Base-by-base conservation (phyloP, 2,797 vertebrate genomes). In the Alfaro cultratus region DNA sequence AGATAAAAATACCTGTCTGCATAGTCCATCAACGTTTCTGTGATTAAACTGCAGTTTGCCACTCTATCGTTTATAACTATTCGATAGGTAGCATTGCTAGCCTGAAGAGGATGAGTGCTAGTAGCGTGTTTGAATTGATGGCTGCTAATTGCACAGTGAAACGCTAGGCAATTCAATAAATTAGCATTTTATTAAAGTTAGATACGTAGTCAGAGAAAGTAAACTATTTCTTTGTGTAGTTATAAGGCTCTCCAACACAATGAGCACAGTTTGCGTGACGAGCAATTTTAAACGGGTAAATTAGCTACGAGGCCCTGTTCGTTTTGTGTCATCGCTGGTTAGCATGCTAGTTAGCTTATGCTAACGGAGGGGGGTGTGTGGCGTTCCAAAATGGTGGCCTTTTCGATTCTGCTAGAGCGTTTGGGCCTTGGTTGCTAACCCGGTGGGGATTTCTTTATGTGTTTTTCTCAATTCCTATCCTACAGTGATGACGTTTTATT, bases 341-440 rank as follows among this genome's bases (percentile, higher is more conserved):
- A 93, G 91, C 92, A 85, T 90, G 92, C 91, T 94, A 93, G 85
- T 78, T 94, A 93, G 90, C 93, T 5, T 23, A 75, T 12, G 60
- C 80, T 89, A 74, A 81, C 86, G 74, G 88, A 94, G 95, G 93
- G 95, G 95, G 92, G 94, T 95, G 95, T 95, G 94, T 95, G 94
- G 94, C 80, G 92, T 91, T 95, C 87, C 95, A 96, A 96, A 96
- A 96, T 96, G 96, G 96, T 86, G 95, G 94, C 93, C 87, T 92
- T 90, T 93, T 90, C 84, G 90, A 57, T 78, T 67, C 77, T 80
- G 84, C 88, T 73, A 43, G 53, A 80, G 13, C 36, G 57, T 60
- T 51, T 68, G 76, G 93, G 92, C 94, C 93, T 84, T 74, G 57
- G 5, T 67, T 34, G 46, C 43, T 68, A 82, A 23, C 36, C 46